These are phyloP conservation scores for Aplochiton taeniatus DNA, from an alignment of 2,797 vertebrate species.

Conservation along the genomic window DNA sequence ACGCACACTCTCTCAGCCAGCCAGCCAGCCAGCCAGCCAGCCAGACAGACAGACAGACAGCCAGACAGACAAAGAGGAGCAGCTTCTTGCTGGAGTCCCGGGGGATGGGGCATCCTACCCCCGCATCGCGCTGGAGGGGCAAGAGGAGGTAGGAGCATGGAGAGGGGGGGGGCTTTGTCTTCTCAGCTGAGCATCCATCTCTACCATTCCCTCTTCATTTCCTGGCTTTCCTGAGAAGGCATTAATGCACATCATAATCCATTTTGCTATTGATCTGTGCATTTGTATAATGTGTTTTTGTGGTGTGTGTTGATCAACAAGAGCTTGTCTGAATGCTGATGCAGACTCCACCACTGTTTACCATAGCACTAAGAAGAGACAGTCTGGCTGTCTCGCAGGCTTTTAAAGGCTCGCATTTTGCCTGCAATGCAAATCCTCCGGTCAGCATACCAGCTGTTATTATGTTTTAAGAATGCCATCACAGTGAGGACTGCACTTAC, in stretches of 20 bases:
- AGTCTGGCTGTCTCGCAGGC: slow-evolving; percentile 65
- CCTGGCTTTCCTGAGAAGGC: slow-evolving; percentile 23
- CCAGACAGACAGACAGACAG: slow-evolving; percentile 43
- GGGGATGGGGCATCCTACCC: slow-evolving; percentile 82
- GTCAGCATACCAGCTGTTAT: slow-evolving; percentile 36
- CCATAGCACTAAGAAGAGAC: slow-evolving; percentile 49
- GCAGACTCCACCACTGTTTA: slow-evolving; percentile 46
- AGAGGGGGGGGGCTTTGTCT: slow-evolving; percentile 50
- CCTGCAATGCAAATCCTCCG: slow-evolving; percentile 41
- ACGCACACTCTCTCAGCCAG: slow-evolving; percentile 53
- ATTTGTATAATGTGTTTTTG: slow-evolving; percentile 25
- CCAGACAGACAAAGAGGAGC: slow-evolving; percentile 72
- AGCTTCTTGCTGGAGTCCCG: slow-evolving; percentile 69
- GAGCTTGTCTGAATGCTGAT: too few species aligned
- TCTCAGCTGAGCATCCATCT: slow-evolving; percentile 1
- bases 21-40: slow-evolving; percentile 46
- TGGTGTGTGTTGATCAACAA: slow-evolving; percentile 41
- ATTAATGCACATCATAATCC: slow-evolving; percentile 32
- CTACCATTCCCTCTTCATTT: slow-evolving; percentile 20
- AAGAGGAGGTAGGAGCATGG: slow-evolving; percentile 76
- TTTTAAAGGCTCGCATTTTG: slow-evolving; percentile 49
- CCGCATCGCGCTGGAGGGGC: slow-evolving; percentile 76
- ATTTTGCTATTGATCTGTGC: slow-evolving; percentile 36
- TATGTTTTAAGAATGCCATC: slow-evolving; percentile 26
- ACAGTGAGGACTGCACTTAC: background rate